phyloP scores from a whole-genome alignment of 2,888 invertebrate genomes.

The Lasioglossum lativentre region DNA sequence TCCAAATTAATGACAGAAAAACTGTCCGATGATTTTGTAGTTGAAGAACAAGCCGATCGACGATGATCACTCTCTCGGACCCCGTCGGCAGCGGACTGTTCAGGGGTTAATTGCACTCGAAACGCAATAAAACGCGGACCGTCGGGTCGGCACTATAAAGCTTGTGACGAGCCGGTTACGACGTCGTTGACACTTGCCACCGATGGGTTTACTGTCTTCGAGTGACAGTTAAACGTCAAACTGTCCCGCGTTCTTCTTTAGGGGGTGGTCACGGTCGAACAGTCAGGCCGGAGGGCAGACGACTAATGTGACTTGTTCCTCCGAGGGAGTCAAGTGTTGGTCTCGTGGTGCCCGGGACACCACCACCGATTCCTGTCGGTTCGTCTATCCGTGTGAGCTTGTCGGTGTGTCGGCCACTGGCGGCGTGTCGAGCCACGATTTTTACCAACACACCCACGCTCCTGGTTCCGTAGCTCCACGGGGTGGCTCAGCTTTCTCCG shows the following conservation, averaged over 20 bases:
- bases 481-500: conserved; percentile 47
- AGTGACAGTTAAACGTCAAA: conserved; percentile 34
- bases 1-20: background rate
- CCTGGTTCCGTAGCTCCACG: conserved; percentile 17
- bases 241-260: conserved; percentile 3
- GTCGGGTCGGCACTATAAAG: background rate
- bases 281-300: conserved; percentile 82
- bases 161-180: conserved; percentile 4
- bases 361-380: conserved; percentile 41
- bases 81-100: background rate
- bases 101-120: conserved; percentile 28
- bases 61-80: background rate
- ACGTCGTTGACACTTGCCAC: conserved; percentile 22
- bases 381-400: conserved; percentile 31
- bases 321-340: conserved; percentile 82
- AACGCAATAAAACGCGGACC: conserved; percentile 32
- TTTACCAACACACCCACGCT: conserved; percentile 69
- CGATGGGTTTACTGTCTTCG: conserved; percentile 16
- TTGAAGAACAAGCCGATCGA: background rate
- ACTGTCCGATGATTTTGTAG: background rate
- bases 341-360: conserved; percentile 69
- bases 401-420: conserved; percentile 36
- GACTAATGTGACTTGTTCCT: conserved; percentile 81
- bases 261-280: conserved; percentile 75
- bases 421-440: conserved; percentile 72